phyloP scores from a whole-genome alignment of 2,797 vertebrate species.

The Sphenodon punctatus region DNA sequence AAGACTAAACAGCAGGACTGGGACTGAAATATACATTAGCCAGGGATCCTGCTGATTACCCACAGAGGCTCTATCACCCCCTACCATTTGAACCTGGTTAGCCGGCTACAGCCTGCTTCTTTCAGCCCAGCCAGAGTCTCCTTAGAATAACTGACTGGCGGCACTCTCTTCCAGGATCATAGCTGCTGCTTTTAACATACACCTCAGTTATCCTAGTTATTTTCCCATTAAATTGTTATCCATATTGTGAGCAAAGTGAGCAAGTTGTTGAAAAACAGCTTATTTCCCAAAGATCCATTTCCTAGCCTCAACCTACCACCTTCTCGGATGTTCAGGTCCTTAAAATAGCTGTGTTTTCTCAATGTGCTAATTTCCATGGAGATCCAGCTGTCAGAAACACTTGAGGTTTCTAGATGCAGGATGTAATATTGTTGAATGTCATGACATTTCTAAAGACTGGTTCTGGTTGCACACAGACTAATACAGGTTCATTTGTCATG shows the following conservation, averaged over 20 bases:
- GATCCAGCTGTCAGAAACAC: slow-evolving; percentile 62
- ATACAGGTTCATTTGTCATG: background rate
- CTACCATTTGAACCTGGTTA: background rate
- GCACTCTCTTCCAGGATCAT: background rate
- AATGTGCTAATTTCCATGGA: slow-evolving; percentile 71
- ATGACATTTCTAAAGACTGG: background rate
- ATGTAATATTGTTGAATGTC: background rate
- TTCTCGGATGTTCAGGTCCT: slow-evolving; percentile 17
- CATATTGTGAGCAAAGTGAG: background rate
- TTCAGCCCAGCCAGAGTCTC: background rate
- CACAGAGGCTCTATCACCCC: too few species aligned
- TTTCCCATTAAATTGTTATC: background rate
- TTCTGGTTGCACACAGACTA: slow-evolving; percentile 8
- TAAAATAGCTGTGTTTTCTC: slow-evolving; percentile 71
- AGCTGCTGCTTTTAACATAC: background rate
- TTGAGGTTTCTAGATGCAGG: slow-evolving; percentile 30
- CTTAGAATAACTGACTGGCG: background rate
- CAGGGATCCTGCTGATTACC: too few species aligned
- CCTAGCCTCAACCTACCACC: slow-evolving; percentile 10
- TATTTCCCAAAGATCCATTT: slow-evolving; percentile 48
- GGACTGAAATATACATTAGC: too few species aligned
- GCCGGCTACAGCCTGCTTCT: background rate
- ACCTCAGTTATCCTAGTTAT: background rate
- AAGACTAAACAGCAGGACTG: too few species aligned
- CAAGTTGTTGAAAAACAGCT: slow-evolving; percentile 46